A percentile compares a stretch with the other conserved stretches of the same genome.
Evolutionary conservation across 2,888 invertebrate species (phyloP).

Genomic region (Diarsia brunnea): DNA sequence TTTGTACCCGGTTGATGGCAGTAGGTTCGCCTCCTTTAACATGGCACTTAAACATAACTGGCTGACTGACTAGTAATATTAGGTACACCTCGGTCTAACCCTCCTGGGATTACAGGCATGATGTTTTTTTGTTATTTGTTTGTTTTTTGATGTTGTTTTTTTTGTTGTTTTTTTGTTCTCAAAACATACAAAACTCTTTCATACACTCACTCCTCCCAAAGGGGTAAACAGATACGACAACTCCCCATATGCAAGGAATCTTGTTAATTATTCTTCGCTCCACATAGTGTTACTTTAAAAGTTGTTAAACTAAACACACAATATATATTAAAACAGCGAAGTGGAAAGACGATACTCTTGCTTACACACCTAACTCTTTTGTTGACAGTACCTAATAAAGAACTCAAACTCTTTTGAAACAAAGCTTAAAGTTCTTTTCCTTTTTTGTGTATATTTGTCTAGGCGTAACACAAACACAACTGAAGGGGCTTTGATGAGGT

Average conservation of each 20-base stretch:
- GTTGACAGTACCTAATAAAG: slow-evolving; percentile 5
- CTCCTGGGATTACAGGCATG: too few species aligned
- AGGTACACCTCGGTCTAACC: too few species aligned
- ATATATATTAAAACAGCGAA: background rate
- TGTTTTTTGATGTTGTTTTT: too few species aligned
- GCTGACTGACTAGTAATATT: too few species aligned
- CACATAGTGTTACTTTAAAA: background rate
- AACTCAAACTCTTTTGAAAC: slow-evolving; percentile 10
- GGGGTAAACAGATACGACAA: background rate
- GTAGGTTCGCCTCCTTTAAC: too few species aligned
- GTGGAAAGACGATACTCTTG: background rate
- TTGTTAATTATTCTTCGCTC: background rate
- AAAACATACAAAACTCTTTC: background rate
- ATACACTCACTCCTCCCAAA: background rate
- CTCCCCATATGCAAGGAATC: background rate
- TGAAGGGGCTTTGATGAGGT: slow-evolving; percentile 31
- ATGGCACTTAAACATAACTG: too few species aligned
- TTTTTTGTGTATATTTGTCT: slow-evolving; percentile 13
- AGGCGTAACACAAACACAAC: slow-evolving; percentile 27
- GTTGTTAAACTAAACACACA: slow-evolving; percentile 21
- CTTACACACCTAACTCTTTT: slow-evolving; percentile 9
- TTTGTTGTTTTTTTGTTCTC: too few species aligned
- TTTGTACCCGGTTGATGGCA: too few species aligned
- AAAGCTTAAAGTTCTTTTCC: slow-evolving; percentile 9
- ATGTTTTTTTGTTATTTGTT: too few species aligned